A percentile compares a stretch with the other conserved stretches of the same genome.
Conservation (phyloP, 2,888 invertebrate genomes). For the Geotrupes spiniger region DNA sequence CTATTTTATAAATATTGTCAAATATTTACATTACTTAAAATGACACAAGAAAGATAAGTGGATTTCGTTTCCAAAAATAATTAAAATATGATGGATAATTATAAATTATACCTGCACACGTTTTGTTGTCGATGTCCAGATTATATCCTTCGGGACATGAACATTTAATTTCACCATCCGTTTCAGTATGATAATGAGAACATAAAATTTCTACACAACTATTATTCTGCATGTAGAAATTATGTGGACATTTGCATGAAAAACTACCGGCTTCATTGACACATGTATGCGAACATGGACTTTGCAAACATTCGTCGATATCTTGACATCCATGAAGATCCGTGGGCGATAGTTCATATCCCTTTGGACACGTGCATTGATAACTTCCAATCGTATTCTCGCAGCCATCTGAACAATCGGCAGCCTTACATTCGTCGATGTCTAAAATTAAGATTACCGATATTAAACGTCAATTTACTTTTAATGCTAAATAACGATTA, state of each 20-base stretch:
- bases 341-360: constrained; percentile 44
- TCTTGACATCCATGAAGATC: constrained; percentile 44
- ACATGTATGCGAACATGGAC: constrained; percentile 56
- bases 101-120: constrained; percentile 46
- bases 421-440: constrained; percentile 47
- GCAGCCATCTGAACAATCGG: constrained; percentile 54
- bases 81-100: too few relatives aligned
- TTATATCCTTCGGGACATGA: constrained; percentile 56
- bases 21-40: too few relatives aligned
- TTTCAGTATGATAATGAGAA: constrained; percentile 2
- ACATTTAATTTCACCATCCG: constrained; percentile 41
- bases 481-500: too few relatives aligned
- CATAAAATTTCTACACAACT: constrained; percentile 27
- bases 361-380: constrained; percentile 49
- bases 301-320: constrained; percentile 45
- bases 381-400: constrained; percentile 56
- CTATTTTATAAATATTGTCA: too few relatives aligned
- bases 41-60: too few relatives aligned
- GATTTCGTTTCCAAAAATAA: too few relatives aligned
- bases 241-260: constrained; percentile 50
- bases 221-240: constrained; percentile 29
- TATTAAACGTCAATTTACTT: too few relatives aligned
- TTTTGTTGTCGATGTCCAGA: constrained; percentile 48
- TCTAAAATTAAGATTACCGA: too few relatives aligned
- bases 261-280: constrained; percentile 61